These are phyloP conservation scores for Galendromus occidentalis DNA, from an alignment of 1,140 invertebrate genomes.

Conservation along the genomic window DNA sequence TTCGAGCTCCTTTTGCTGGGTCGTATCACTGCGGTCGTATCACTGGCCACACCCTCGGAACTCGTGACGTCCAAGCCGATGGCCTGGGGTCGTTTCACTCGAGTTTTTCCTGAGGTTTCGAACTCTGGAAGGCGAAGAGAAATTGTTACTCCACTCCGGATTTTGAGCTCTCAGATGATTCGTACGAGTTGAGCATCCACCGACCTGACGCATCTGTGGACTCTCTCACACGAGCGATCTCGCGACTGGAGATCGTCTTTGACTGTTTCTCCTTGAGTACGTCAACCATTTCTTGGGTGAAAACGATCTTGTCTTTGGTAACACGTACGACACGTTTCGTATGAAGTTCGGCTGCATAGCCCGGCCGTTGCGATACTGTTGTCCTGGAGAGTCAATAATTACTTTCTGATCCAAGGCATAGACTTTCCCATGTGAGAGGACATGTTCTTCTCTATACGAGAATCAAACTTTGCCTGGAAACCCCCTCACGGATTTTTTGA, in stretches of 20 bases:
- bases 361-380: background rate
- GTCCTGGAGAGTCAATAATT: background rate
- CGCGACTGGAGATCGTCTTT: background rate
- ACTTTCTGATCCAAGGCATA: background rate
- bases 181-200: too few species aligned
- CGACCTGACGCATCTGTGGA: background rate
- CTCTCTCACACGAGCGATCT: background rate
- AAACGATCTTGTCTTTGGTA: background rate
- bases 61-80: background rate
- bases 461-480: too few species aligned
- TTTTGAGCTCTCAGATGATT: background rate
- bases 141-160: background rate
- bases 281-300: slow-evolving; percentile 1
- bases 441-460: too few species aligned
- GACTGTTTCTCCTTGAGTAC: too few species aligned
- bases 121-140: background rate
- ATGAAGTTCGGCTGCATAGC: background rate
- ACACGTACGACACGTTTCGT: background rate
- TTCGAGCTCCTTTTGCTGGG: too few species aligned
- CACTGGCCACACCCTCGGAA: background rate
- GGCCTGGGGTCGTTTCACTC: background rate
- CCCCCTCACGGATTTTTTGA: too few species aligned
- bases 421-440: background rate
- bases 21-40: too few species aligned
- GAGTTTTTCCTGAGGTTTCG: background rate